Percentiles rank a stretch among this genome's conserved stretches.
These are phyloP conservation scores for Drosophila melanosoma DNA, from an alignment of 2,888 invertebrate species.

Conservation along the genomic window DNA sequence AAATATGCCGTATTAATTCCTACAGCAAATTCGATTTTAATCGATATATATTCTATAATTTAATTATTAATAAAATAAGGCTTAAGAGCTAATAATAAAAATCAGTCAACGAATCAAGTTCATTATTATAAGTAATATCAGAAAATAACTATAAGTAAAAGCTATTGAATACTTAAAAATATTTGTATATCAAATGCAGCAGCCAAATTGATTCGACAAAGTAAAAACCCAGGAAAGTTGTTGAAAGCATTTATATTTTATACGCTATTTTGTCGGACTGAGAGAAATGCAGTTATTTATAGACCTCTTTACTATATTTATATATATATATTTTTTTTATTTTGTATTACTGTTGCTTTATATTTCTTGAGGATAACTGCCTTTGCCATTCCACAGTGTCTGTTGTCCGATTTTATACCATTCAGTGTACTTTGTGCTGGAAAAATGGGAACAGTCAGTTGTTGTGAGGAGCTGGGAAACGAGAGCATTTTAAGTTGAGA, in stretches of 20 bases:
- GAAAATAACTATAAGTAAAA: not conserved
- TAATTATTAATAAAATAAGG: not conserved
- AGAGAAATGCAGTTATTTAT: not conserved
- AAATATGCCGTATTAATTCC: not conserved
- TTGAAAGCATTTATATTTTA: not conserved
- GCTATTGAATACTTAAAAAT: not conserved
- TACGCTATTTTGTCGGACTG: not conserved
- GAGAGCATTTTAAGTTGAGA: constrained; percentile 15
- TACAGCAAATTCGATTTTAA: not conserved
- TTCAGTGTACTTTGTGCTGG: constrained; percentile 9
- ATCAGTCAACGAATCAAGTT: not conserved
- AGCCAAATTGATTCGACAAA: not conserved
- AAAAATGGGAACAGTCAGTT: constrained; percentile 34
- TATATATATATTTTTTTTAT: not conserved
- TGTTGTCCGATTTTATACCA: not conserved
- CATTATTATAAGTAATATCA: not conserved
- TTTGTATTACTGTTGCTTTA: constrained; percentile 6
- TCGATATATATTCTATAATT: not conserved
- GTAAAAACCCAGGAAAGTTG: not conserved
- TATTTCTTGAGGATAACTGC: not conserved
- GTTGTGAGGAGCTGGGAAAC: constrained; percentile 4
- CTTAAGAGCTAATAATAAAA: not conserved
- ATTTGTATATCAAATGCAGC: not conserved
- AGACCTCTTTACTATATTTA: not conserved
- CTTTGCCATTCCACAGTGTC: not conserved